Evolutionary conservation across 2,113 vertebrate species (phyloP).

Genomic region (Pachycephala philippinensis): DNA sequence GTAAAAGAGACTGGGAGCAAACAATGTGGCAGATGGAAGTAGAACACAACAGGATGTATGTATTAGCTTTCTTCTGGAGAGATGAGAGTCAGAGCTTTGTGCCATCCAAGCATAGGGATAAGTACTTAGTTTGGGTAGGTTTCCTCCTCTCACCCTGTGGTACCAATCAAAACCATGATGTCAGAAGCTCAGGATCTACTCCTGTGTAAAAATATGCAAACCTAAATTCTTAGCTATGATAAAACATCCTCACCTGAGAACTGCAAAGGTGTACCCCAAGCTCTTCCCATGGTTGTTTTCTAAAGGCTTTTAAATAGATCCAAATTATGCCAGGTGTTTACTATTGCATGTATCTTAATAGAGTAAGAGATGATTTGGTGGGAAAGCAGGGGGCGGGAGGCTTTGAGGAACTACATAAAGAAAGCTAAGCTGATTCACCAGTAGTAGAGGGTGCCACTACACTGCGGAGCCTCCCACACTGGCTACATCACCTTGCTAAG

Average conservation of each 20-base stretch:
- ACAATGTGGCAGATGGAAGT: background rate
- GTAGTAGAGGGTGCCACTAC: background rate
- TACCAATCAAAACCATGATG: background rate
- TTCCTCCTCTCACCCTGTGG: background rate
- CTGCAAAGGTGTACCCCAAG: background rate
- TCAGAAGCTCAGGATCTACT: background rate
- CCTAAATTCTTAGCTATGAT: background rate
- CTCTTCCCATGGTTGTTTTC: background rate
- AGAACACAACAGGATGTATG: background rate
- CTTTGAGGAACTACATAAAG: background rate
- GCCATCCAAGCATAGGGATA: background rate
- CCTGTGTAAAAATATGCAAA: background rate
- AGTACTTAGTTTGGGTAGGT: background rate
- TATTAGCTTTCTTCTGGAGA: background rate
- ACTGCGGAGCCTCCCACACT: background rate
- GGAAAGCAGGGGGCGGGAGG: background rate
- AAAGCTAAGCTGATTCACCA: slow-evolving; percentile 2
- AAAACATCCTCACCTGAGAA: background rate
- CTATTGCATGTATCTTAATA: background rate
- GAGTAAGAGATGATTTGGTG: background rate
- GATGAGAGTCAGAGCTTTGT: background rate
- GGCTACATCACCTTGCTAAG: background rate
- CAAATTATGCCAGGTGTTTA: background rate
- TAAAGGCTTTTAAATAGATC: background rate
- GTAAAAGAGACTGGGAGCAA: background rate